These are phyloP conservation scores for Trachelus tabidus DNA, from an alignment of 2,888 invertebrate species.

Conservation along the genomic window DNA sequence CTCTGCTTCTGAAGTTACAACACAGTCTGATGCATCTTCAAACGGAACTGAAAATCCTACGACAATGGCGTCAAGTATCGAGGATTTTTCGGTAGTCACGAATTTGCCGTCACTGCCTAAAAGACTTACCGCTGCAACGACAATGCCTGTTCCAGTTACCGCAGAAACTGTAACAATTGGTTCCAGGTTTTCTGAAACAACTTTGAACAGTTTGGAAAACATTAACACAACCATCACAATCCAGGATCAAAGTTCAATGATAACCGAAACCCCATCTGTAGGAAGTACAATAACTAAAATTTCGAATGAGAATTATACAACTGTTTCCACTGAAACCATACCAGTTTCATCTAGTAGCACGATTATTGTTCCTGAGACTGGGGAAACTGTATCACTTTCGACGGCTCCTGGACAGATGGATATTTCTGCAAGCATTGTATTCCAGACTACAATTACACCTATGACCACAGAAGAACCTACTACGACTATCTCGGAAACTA, in stretches of 20 bases:
- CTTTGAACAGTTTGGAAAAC: neutral
- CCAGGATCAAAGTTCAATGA: neutral
- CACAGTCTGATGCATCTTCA: slow-evolving; percentile 7
- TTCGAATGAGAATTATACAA: slow-evolving; percentile 23
- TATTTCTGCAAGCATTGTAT: neutral
- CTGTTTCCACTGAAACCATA: neutral
- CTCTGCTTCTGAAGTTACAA: slow-evolving; percentile 13
- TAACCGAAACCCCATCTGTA: neutral
- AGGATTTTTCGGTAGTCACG: slow-evolving; percentile 28
- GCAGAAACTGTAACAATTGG: neutral
- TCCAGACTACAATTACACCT: neutral
- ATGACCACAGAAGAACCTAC: neutral
- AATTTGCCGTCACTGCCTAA: neutral
- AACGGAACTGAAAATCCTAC: neutral
- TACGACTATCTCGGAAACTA: neutral
- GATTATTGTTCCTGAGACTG: too few relatives aligned
- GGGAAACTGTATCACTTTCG: neutral
- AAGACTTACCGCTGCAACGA: neutral
- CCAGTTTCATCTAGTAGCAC: neutral
- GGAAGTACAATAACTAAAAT: slow-evolving; percentile 15
- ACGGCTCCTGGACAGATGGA: neutral
- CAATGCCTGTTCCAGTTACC: neutral
- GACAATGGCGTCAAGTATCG: slow-evolving; percentile 33
- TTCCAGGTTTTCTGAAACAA: neutral
- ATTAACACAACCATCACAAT: neutral